Evolutionary conservation across 2,888 invertebrate species (phyloP), one percentile per base, ranked within the genome.

Genomic region (Acanthosoma haemorrhoidale): DNA sequence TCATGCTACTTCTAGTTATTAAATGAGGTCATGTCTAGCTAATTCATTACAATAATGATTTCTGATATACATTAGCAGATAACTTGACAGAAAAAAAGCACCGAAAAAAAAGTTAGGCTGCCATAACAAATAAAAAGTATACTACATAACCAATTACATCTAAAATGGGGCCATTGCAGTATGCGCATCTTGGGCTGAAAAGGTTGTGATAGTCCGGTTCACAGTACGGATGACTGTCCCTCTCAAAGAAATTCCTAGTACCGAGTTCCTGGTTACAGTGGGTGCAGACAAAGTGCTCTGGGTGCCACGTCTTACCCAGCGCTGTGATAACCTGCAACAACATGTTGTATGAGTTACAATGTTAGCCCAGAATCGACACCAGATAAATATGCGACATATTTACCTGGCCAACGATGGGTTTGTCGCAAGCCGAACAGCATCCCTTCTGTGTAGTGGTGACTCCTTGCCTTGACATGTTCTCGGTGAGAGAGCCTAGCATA

Each of bases 401-500:
- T 64, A 96, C 92, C 85, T 88, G 80, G 77, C 99, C 99, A 73
- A 98, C 96, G 82, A 99, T 98, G 75, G 98, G 96, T 79, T 99
- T 98, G 81, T 95, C 94, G 85, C 99, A 99, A 76, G 96, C 96
- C 80, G 88, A 95, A 88, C 99, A 99, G 85, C 96, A 96, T 78
- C 99, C 98, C 84, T 99, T 98, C 81, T 98, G 96, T 77, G 96
- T 95, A 74, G 97, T 97, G 81, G 91, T 96, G 75, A 98, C 94
- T 82, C 98, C 98, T 86, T 98, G 98, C 80, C 95, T 91, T 83
- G 91, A 94, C 96, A 98, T 96, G 85, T 97, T 96, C 80, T 92
- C 93, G 80, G 96, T 94, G 77, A 94, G 85, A 76, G 90, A 92
- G 76, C 94, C 95, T 81, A 96, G 90, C 95, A 96, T 96, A 81